phyloP scores from a whole-genome alignment of 1,140 invertebrate genomes.

The Episyrphus balteatus region DNA sequence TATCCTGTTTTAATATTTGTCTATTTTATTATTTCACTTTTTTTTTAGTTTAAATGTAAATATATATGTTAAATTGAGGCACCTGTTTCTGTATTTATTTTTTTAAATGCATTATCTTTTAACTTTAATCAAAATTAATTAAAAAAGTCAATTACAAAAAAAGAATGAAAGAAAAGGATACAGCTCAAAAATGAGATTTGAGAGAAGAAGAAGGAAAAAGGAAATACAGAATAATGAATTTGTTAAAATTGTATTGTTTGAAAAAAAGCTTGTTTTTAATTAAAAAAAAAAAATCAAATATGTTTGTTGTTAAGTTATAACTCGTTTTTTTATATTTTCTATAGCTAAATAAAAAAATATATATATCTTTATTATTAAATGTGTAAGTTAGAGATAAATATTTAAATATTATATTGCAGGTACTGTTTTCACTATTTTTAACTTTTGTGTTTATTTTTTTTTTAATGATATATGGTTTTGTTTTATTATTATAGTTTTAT shows the following conservation, averaged over 20 bases:
- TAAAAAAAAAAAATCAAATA: constrained; percentile 3
- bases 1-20: no score
- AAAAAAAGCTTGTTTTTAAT: constrained; percentile 6
- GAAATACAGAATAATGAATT: constrained; percentile 16
- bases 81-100: no score
- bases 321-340: constrained; percentile 6
- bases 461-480: constrained; percentile 15
- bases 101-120: neutral
- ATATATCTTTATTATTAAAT: constrained; percentile 4
- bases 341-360: constrained; percentile 9
- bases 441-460: constrained; percentile 20
- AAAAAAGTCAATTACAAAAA: constrained; percentile 14
- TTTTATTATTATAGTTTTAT: constrained; percentile 8
- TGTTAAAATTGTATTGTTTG: constrained; percentile 21
- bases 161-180: no score
- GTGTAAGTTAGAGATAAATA: constrained; percentile 17
- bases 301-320: constrained; percentile 3
- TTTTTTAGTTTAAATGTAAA: no score
- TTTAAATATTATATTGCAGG: constrained; percentile 31
- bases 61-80: no score
- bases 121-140: constrained; percentile 8
- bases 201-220: neutral
- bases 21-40: no score
- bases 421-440: constrained; percentile 37
- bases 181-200: no score